Percentiles rank a stretch among this genome's conserved stretches.
Evolutionary conservation across 2,113 vertebrate species (phyloP).

Genomic region (Callocephalon fimbriatum): DNA sequence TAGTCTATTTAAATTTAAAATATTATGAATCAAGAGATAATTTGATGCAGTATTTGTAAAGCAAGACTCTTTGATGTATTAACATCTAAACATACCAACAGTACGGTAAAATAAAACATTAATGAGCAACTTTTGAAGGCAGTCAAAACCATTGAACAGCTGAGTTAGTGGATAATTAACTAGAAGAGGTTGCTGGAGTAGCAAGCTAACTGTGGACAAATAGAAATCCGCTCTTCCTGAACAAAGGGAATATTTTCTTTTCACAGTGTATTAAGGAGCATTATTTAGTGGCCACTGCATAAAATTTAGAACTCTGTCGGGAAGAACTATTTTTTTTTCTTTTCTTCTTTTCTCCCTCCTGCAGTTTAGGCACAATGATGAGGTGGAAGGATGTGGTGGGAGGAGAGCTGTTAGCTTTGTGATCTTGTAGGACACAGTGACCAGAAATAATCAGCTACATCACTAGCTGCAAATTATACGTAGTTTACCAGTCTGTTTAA

Average conservation of each 20-base stretch:
- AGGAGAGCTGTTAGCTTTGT: not conserved
- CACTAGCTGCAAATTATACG: not conserved
- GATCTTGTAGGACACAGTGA: not conserved
- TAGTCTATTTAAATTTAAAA: not conserved
- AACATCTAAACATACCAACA: not conserved
- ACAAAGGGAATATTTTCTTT: not conserved
- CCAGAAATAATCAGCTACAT: not conserved
- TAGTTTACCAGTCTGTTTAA: not conserved
- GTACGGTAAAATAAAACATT: not conserved
- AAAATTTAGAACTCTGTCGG: not conserved
- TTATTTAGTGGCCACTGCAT: not conserved
- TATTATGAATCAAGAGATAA: not conserved
- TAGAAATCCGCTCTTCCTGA: not conserved
- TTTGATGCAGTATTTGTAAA: slow-evolving; percentile 2
- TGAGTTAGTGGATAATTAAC: slow-evolving; percentile 13
- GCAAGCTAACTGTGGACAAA: not conserved
- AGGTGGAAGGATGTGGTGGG: not conserved
- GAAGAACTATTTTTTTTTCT: not conserved
- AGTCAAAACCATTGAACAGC: not conserved
- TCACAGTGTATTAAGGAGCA: not conserved
- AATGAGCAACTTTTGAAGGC: not conserved
- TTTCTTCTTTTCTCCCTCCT: not conserved
- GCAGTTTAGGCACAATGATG: not conserved
- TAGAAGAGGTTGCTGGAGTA: not conserved
- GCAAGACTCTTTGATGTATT: not conserved